Evolutionary conservation across 2,797 vertebrate genomes (phyloP).

Genomic region (Clarias fuscus): DNA sequence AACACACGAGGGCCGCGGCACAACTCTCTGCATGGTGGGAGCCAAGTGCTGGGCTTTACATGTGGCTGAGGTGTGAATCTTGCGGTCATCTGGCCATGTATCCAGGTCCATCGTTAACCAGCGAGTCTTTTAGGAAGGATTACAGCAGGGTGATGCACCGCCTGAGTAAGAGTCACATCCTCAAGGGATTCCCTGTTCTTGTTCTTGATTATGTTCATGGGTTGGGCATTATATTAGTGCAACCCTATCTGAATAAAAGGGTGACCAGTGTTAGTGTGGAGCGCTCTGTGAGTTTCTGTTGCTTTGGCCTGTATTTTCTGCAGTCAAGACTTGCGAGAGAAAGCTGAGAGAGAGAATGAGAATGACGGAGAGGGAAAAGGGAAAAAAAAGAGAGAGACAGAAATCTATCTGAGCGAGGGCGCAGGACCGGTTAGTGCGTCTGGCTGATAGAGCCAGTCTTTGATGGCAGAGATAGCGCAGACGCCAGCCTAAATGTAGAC

Average conservation of each 20-base stretch:
- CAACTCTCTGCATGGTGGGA: conserved; percentile 13
- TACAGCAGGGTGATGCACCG: conserved; percentile 14
- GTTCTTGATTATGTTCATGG: conserved; percentile 6
- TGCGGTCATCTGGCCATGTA: conserved; percentile 45
- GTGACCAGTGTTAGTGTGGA: background rate
- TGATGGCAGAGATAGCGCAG: conserved; percentile 79
- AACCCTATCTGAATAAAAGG: conserved; percentile 19
- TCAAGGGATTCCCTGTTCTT: background rate
- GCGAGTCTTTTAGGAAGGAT: conserved; percentile 47
- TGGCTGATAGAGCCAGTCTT: conserved; percentile 78
- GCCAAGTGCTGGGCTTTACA: conserved; percentile 50
- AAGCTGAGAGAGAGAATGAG: background rate
- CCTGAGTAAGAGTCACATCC: background rate
- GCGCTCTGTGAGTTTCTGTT: conserved; percentile 15
- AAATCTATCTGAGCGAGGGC: conserved; percentile 77
- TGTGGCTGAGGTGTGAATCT: conserved; percentile 56
- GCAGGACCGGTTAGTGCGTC: conserved; percentile 73
- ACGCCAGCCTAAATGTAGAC: conserved; percentile 78
- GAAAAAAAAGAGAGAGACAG: conserved; percentile 62
- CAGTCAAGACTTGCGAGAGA: background rate
- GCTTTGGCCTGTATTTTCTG: conserved; percentile 9
- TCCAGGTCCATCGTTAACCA: conserved; percentile 48
- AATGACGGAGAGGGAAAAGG: background rate
- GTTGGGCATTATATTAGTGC: conserved; percentile 1
- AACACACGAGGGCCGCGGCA: conserved; percentile 23